Conservation (phyloP, 1,140 invertebrate genomes). For the Drosophila lini region DNA sequence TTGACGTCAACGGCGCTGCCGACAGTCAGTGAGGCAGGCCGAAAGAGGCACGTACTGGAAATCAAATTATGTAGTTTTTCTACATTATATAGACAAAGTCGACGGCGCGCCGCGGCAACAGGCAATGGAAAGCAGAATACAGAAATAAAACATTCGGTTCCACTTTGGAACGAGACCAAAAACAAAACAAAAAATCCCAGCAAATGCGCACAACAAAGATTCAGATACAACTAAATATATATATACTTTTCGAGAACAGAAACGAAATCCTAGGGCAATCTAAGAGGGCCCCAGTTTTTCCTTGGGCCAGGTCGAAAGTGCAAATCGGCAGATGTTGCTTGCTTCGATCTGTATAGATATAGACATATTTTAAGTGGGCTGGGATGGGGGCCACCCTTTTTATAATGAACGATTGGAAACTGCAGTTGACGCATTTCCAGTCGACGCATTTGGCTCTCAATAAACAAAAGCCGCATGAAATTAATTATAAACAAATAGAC, state of each 20-base stretch:
- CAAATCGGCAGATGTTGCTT: slow-evolving; percentile 64
- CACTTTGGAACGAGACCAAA: slow-evolving; percentile 38
- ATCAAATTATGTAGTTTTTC: slow-evolving; percentile 65
- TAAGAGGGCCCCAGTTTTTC: slow-evolving; percentile 1
- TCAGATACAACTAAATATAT: slow-evolving; percentile 24
- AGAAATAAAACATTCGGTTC: slow-evolving; percentile 53
- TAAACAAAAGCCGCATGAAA: slow-evolving; percentile 63
- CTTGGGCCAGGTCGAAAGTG: slow-evolving; percentile 68
- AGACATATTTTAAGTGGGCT: slow-evolving; percentile 9
- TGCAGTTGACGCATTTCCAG: slow-evolving; percentile 59
- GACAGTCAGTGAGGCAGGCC: slow-evolving; percentile 60
- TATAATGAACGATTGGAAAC: slow-evolving; percentile 30
- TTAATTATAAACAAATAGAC: slow-evolving; percentile 76
- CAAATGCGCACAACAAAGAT: slow-evolving; percentile 39
- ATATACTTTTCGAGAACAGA: slow-evolving; percentile 21
- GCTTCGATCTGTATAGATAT: neutral
- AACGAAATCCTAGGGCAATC: slow-evolving; percentile 10
- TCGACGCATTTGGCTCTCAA: slow-evolving; percentile 42
- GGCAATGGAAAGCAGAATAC: slow-evolving; percentile 36
- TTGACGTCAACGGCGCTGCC: slow-evolving; percentile 72
- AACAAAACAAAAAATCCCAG: slow-evolving; percentile 10
- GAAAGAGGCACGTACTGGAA: slow-evolving; percentile 72
- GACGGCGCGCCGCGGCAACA: slow-evolving; percentile 5
- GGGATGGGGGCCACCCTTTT: slow-evolving; percentile 10
- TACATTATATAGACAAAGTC: slow-evolving; percentile 43